Evolutionary conservation across 2,113 vertebrate species (phyloP).

Genomic region (Kryptolebias marmoratus): DNA sequence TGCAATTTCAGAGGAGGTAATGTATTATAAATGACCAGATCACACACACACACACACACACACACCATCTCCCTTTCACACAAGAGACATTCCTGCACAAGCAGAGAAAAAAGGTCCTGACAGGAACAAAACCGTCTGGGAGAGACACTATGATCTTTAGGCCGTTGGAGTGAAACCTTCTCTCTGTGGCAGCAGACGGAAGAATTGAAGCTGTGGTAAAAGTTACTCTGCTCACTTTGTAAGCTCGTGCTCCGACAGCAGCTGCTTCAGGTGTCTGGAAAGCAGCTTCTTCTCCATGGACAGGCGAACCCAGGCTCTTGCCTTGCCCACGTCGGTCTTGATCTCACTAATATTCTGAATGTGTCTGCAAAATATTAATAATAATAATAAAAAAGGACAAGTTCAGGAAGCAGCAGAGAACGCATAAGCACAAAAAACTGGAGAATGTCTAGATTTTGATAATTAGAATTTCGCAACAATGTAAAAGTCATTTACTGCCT

Average conservation of each 20-base stretch:
- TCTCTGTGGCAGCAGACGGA: background rate
- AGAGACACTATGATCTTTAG: background rate
- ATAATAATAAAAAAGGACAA: background rate
- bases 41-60: background rate
- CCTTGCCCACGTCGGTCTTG: constrained; percentile 97
- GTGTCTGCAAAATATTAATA: constrained; percentile 80
- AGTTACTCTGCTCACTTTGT: constrained; percentile 86
- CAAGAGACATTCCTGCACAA: constrained; percentile 49
- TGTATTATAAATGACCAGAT: constrained; percentile 66
- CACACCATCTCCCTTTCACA: constrained; percentile 41
- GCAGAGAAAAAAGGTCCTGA: constrained; percentile 23
- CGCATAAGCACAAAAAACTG: background rate
- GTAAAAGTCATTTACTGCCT: background rate
- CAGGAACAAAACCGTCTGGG: background rate
- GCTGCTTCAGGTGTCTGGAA: constrained; percentile 95
- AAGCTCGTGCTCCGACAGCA: constrained; percentile 95
- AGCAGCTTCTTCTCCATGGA: constrained; percentile 99
- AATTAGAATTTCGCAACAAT: too few relatives aligned
- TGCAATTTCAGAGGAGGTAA: constrained; percentile 59
- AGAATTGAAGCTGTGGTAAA: background rate
- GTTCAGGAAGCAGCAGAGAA: background rate
- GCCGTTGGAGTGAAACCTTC: background rate
- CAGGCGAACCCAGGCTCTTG: constrained; percentile 96
- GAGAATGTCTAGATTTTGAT: too few relatives aligned
- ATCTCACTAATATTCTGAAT: constrained; percentile 98